A percentile compares a stretch with the other conserved stretches of the same genome.
Evolutionary conservation across 2,888 invertebrate genomes (phyloP).

Genomic region (Cyaniris semiargus): DNA sequence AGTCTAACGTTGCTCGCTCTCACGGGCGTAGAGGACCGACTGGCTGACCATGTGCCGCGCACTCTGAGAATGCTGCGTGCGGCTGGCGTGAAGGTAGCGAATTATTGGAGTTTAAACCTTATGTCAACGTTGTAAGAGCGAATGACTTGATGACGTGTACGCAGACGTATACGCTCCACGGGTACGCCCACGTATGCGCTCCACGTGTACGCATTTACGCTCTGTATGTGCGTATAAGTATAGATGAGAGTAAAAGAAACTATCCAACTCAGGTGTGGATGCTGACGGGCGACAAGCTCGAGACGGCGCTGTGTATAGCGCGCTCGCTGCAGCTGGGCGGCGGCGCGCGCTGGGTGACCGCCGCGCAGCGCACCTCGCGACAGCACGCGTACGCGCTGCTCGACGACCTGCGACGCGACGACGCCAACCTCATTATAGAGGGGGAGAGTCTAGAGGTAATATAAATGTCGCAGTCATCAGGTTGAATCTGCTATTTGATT

Average conservation of each 20-base stretch:
- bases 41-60: slow-evolving; percentile 91
- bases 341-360: slow-evolving; percentile 53
- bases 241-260: too few relatives aligned
- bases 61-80: slow-evolving; percentile 88
- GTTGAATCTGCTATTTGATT: too few relatives aligned
- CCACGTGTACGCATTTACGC: too few relatives aligned
- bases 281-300: slow-evolving; percentile 96
- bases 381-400: slow-evolving; percentile 60
- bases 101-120: not conserved
- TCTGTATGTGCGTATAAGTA: too few relatives aligned
- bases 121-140: too few relatives aligned
- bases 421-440: slow-evolving; percentile 66
- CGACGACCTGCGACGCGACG: slow-evolving; percentile 46
- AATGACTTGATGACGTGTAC: too few relatives aligned
- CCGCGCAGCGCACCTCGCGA: slow-evolving; percentile 52
- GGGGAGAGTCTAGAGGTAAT: slow-evolving; percentile 71
- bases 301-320: slow-evolving; percentile 99
- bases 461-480: too few relatives aligned
- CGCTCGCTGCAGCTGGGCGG: slow-evolving; percentile 92
- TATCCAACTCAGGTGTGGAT: slow-evolving; percentile 88
- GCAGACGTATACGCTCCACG: too few relatives aligned
- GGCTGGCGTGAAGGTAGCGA: slow-evolving; percentile 90
- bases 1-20: slow-evolving; percentile 87
- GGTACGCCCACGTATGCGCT: too few relatives aligned
- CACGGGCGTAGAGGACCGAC: slow-evolving; percentile 92